Percentiles rank a stretch among this genome's conserved stretches.
Evolutionary conservation across 2,888 invertebrate species (phyloP).

Genomic region (Temnothorax rugatulus): DNA sequence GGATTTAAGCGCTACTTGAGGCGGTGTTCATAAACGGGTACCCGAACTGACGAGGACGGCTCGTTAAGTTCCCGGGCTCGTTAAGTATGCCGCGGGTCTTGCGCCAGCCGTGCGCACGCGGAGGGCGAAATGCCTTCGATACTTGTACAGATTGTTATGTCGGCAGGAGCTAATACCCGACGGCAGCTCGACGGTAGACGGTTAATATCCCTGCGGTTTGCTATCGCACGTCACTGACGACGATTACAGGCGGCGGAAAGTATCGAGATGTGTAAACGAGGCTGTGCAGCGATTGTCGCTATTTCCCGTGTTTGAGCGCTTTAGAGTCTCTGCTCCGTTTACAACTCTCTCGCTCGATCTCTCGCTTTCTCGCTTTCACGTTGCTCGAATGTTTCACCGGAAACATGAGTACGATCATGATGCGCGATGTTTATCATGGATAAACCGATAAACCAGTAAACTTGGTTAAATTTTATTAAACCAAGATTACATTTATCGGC

Average conservation of each 20-base stretch:
- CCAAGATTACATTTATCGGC: conserved; percentile 7
- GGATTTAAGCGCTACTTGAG: conserved; percentile 52
- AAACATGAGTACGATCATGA: conserved; percentile 34
- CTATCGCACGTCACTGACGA: conserved; percentile 33
- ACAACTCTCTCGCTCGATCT: background rate
- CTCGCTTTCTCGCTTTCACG: background rate
- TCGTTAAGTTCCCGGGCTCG: conserved; percentile 67
- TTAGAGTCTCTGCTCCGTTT: background rate
- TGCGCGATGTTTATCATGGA: conserved; percentile 18
- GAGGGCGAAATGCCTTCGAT: conserved; percentile 68
- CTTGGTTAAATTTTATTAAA: conserved; percentile 20
- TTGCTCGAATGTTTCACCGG: background rate
- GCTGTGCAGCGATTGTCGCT: background rate
- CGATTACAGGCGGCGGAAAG: conserved; percentile 43
- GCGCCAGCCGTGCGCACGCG: conserved; percentile 26
- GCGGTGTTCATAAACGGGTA: conserved; percentile 65
- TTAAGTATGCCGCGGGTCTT: conserved; percentile 57
- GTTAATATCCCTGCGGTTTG: conserved; percentile 55
- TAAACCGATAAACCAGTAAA: conserved; percentile 28
- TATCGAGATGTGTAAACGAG: conserved; percentile 55
- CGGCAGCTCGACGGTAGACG: conserved; percentile 47
- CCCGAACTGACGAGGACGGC: conserved; percentile 66
- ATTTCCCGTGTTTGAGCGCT: background rate
- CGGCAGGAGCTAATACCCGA: conserved; percentile 59
- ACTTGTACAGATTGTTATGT: conserved; percentile 69